These are phyloP conservation scores for Columba guinea DNA, from an alignment of 2,797 vertebrate species.

Conservation along the genomic window DNA sequence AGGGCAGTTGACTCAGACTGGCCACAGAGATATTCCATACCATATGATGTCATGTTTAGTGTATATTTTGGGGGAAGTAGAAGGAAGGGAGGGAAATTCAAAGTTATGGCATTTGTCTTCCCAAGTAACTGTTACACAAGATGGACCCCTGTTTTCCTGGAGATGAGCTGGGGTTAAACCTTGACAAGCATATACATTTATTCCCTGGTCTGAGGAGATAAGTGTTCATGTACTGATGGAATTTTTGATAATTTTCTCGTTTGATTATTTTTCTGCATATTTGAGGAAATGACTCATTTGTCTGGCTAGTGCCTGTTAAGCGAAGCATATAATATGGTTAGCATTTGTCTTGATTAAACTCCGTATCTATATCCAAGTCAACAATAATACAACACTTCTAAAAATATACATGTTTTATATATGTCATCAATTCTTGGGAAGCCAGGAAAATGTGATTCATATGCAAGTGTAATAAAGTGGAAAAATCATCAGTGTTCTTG, in stretches of 20 bases:
- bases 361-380: neutral
- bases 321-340: neutral
- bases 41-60: too few relatives aligned
- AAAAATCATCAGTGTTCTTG: conserved; percentile 23
- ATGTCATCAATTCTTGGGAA: conserved; percentile 24
- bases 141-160: too few relatives aligned
- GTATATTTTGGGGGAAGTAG: too few relatives aligned
- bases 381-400: conserved; percentile 44
- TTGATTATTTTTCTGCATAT: conserved; percentile 45
- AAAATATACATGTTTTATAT: conserved; percentile 50
- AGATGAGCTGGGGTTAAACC: too few relatives aligned
- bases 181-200: neutral
- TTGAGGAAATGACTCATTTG: conserved; percentile 57
- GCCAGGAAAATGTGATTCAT: conserved; percentile 48
- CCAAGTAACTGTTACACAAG: too few relatives aligned
- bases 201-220: neutral
- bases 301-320: conserved; percentile 27
- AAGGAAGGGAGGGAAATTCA: too few relatives aligned
- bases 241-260: conserved; percentile 17
- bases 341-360: conserved; percentile 47
- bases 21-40: too few relatives aligned
- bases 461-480: conserved; percentile 48
- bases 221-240: neutral
- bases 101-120: too few relatives aligned
- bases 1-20: too few relatives aligned